Base-by-base conservation (phyloP, 2,113 vertebrate genomes). In the Osmerus mordax region DNA sequence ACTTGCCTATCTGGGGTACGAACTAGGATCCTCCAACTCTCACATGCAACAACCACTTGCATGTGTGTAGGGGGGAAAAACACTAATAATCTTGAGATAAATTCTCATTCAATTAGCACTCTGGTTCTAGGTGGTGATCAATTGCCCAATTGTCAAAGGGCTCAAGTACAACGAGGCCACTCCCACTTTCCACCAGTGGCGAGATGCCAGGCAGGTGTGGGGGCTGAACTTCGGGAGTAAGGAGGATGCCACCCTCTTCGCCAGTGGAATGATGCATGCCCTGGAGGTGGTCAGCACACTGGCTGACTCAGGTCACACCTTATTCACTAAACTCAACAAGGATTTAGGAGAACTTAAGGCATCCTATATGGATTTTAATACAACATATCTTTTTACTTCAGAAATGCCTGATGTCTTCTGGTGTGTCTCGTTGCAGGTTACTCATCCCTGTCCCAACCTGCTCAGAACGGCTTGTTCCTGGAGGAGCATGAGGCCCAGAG, bases 131-230 rank as follows among this genome's bases (percentile, higher is more conserved):
- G 93, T 95, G 81, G 94, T 95, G 67, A 94, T 95, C 81, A 95
- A 95, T 85, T 94, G 92, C 78, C 86, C 93, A 3, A 90, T 95
- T 0, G 2, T 88, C 21, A 92, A 90, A 78, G 94, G 93, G 16
- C 86, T 94, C 80, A 95, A 94, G 76, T 95, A 95, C 32, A 94
- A 95, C 73, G 92, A 94, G 79, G 94, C 94, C 65, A 94, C 94
- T 0, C 83, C 93, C 60, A 94, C 67, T 66, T 95, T 95, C 78
- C 94, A 95, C 77, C 94, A 95, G 85, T 95, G 94, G 94, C 83
- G 94, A 0, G 94, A 94, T 0, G 83, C 89, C 60, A 92, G 92
- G 23, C 93, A 94, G 65, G 94, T 95, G 74, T 95, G 94, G 93
- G 94, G 94, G 16, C 88, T 95, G 79, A 95, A 94, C 86, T 95